phyloP scores from a whole-genome alignment of 2,888 invertebrate genomes.

The Hemaris fuciformis region DNA sequence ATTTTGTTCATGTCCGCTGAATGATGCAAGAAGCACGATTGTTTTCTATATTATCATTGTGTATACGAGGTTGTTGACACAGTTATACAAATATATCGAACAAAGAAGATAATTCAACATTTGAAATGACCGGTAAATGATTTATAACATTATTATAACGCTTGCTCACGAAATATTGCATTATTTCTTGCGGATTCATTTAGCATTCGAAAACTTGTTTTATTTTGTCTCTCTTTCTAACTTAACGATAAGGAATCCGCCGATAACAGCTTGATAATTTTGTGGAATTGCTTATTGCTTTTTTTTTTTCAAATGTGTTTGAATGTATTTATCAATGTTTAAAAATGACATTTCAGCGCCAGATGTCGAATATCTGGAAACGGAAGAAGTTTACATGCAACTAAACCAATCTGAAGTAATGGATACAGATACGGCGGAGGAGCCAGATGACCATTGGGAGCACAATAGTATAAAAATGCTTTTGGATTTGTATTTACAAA shows the following conservation, averaged over 20 bases:
- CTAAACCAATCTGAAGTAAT: constrained; percentile 52
- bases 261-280: not conserved
- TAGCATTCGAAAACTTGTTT: not conserved
- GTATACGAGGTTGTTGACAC: constrained; percentile 3
- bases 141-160: not conserved
- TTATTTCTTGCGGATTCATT: not conserved
- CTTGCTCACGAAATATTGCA: not conserved
- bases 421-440: constrained; percentile 56
- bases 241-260: not conserved
- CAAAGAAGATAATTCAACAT: constrained; percentile 8
- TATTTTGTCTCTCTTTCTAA: not conserved
- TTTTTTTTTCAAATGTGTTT: constrained; percentile 11
- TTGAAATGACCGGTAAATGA: constrained; percentile 36
- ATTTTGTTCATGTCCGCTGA: constrained; percentile 73
- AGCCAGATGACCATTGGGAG: constrained; percentile 70
- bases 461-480: constrained; percentile 54
- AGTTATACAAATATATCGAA: not conserved
- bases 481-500: constrained; percentile 61
- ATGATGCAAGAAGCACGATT: constrained; percentile 62
- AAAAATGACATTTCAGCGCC: constrained; percentile 43
- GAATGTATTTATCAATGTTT: constrained; percentile 20
- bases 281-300: constrained; percentile 1
- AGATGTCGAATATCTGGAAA: constrained; percentile 57
- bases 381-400: constrained; percentile 55
- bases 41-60: constrained; percentile 39